Conservation (phyloP, 1,140 invertebrate species). For the Lineus longissimus region DNA sequence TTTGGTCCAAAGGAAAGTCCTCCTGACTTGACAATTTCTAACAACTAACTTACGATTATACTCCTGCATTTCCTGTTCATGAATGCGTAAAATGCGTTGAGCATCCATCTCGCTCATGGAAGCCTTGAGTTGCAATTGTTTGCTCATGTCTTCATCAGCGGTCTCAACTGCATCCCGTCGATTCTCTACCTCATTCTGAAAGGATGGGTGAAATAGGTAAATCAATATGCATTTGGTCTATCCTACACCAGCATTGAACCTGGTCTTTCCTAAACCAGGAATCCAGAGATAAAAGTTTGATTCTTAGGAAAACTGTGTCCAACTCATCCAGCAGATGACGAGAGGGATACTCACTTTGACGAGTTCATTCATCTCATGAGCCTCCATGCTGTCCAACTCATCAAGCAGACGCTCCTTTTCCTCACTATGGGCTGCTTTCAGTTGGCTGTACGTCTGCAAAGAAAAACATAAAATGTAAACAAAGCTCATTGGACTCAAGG, state of each 20-base stretch:
- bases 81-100: background rate
- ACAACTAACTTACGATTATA: background rate
- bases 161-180: background rate
- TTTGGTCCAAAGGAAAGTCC: no score
- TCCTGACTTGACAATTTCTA: no score
- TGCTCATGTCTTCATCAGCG: background rate
- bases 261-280: no score
- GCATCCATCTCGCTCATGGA: background rate
- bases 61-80: slow-evolving; percentile 5
- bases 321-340: no score
- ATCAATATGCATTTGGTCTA: no score
- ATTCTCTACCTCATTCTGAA: background rate
- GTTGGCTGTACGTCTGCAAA: no score
- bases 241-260: no score
- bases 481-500: no score
- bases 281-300: no score
- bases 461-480: no score
- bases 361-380: background rate
- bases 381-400: slow-evolving; percentile 9
- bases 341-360: background rate
- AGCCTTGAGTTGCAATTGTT: background rate
- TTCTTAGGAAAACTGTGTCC: no score
- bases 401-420: background rate
- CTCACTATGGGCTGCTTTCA: background rate
- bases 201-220: no score